A percentile compares a stretch with the other conserved stretches of the same genome.
phyloP scores from a whole-genome alignment of 2,797 vertebrate species.

The Jordanella pulchra region DNA sequence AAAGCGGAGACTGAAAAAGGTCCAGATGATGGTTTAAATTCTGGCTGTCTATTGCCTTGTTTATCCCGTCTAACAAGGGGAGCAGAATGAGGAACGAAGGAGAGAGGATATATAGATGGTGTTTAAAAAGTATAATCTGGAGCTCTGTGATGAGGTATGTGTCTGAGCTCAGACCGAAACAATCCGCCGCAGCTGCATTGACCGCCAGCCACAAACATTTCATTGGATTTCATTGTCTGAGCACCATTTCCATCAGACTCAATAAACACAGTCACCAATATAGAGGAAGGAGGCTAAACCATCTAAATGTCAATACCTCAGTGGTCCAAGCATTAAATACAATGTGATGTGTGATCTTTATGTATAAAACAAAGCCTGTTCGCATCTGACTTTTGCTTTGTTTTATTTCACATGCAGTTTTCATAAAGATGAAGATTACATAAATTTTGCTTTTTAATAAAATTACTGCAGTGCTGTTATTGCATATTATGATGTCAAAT shows the following conservation, averaged over 20 bases:
- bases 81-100: background rate
- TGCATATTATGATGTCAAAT: too few species aligned
- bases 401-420: too few species aligned
- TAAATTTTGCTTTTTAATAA: too few species aligned
- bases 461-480: too few species aligned
- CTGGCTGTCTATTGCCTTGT: slow-evolving; percentile 43
- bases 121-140: slow-evolving; percentile 60
- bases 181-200: slow-evolving; percentile 45
- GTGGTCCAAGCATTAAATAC: background rate
- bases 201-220: slow-evolving; percentile 30
- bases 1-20: slow-evolving; percentile 41
- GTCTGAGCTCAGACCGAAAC: slow-evolving; percentile 50
- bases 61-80: slow-evolving; percentile 27
- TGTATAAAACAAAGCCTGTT: background rate
- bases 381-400: background rate
- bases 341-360: background rate
- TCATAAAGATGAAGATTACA: too few species aligned
- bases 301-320: background rate
- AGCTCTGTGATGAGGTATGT: slow-evolving; percentile 49
- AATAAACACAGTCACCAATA: slow-evolving; percentile 7
- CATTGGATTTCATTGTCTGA: slow-evolving; percentile 41
- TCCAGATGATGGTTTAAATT: slow-evolving; percentile 54
- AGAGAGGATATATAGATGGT: slow-evolving; percentile 53
- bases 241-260: slow-evolving; percentile 29
- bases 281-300: slow-evolving; percentile 2